A percentile compares a stretch with the other conserved stretches of the same genome.
phyloP scores from a whole-genome alignment of 2,113 vertebrate genomes.

The Hippocampus mohnikei region DNA sequence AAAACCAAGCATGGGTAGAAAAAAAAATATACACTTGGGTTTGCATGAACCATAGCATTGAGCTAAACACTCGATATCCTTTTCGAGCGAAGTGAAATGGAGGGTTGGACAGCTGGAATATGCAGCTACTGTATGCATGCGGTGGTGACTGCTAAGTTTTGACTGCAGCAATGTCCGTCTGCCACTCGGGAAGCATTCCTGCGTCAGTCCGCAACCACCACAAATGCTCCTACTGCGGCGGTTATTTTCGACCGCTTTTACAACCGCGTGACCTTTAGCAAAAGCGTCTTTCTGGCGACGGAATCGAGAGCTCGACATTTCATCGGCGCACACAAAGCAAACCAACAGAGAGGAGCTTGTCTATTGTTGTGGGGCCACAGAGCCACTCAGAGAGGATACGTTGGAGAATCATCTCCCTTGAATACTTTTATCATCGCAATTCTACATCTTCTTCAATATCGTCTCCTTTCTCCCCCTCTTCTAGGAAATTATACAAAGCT shows the following conservation, averaged over 20 bases:
- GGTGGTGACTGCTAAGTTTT: slow-evolving; percentile 16
- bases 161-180: slow-evolving; percentile 13
- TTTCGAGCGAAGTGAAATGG: neutral
- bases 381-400: slow-evolving; percentile 24
- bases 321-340: slow-evolving; percentile 42
- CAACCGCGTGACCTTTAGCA: slow-evolving; percentile 43
- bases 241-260: slow-evolving; percentile 32
- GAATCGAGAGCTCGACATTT: slow-evolving; percentile 19
- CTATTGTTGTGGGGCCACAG: slow-evolving; percentile 47
- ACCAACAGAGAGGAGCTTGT: slow-evolving; percentile 35
- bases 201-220: slow-evolving; percentile 27
- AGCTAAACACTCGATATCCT: neutral
- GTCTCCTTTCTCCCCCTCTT: slow-evolving; percentile 8
- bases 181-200: slow-evolving; percentile 34
- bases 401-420: slow-evolving; percentile 23
- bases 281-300: slow-evolving; percentile 7
- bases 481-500: slow-evolving; percentile 83
- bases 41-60: neutral
- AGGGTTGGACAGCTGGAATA: slow-evolving; percentile 8
- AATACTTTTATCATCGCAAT: slow-evolving; percentile 12
- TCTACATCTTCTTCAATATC: slow-evolving; percentile 8
- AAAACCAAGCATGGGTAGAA: neutral
- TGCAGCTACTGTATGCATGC: slow-evolving; percentile 24
- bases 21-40: neutral
- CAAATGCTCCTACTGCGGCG: slow-evolving; percentile 24